Evolutionary conservation across 1,140 invertebrate species (phyloP).

Genomic region (Pseudomyrmex cubaensis): DNA sequence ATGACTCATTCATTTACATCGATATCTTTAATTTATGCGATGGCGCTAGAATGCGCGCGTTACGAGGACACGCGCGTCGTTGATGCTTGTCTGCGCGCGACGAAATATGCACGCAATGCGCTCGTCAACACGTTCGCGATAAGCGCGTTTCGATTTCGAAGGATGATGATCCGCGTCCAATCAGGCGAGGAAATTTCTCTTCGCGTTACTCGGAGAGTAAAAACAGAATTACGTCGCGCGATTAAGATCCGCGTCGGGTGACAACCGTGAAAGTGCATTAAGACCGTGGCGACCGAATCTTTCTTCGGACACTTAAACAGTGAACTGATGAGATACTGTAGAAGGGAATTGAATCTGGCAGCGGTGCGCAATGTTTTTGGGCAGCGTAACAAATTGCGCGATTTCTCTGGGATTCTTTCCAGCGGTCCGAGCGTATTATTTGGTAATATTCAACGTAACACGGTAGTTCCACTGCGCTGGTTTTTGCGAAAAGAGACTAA

Average conservation of each 20-base stretch:
- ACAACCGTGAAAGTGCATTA: conserved; percentile 48
- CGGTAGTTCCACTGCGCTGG: background rate
- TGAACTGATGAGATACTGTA: background rate
- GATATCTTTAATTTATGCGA: conserved; percentile 55
- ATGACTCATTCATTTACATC: conserved; percentile 50
- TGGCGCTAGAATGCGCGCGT: conserved; percentile 16
- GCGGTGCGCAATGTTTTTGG: background rate
- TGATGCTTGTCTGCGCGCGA: conserved; percentile 4
- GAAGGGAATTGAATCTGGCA: conserved; percentile 27
- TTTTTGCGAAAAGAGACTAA: conserved; percentile 7
- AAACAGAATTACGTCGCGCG: conserved; percentile 21
- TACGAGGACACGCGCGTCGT: conserved; percentile 13
- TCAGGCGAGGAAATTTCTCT: conserved; percentile 16
- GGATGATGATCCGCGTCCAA: conserved; percentile 15
- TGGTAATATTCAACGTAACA: conserved; percentile 1
- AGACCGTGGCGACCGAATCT: background rate
- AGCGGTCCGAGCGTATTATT: conserved; percentile 16
- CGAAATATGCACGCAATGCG: conserved; percentile 32
- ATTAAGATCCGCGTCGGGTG: conserved; percentile 6
- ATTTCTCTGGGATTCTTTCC: conserved; percentile 43
- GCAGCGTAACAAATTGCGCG: conserved; percentile 15
- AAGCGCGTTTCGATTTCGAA: conserved; percentile 9
- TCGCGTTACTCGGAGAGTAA: conserved; percentile 13
- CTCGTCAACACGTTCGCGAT: conserved; percentile 9
- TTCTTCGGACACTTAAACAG: conserved; percentile 1